Evolutionary conservation across 2,113 vertebrate species (phyloP).

Genomic region (Petrocephalus zakoni): DNA sequence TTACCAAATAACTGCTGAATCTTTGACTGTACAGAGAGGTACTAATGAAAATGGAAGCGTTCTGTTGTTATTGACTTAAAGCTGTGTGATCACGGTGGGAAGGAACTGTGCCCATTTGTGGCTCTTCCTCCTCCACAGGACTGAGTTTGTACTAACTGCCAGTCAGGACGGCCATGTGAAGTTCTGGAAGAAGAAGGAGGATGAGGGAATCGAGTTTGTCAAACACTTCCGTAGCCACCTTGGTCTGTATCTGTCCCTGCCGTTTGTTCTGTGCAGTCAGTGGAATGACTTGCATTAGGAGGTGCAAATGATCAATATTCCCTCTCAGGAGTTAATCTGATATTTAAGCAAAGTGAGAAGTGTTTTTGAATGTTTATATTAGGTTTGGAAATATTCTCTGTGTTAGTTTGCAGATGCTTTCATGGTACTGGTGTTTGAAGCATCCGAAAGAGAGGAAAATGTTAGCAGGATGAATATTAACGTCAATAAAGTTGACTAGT

Average conservation of each 20-base stretch:
- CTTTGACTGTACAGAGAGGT: not conserved
- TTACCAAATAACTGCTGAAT: not conserved
- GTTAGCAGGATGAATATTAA: not conserved
- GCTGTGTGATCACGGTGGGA: not conserved
- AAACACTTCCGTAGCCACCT: conserved; percentile 96
- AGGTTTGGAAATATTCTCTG: not conserved
- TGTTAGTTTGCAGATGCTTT: not conserved
- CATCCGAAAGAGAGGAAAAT: not conserved
- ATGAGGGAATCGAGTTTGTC: conserved; percentile 94
- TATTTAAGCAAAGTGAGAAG: not conserved
- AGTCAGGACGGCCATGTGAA: conserved; percentile 98
- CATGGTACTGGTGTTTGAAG: not conserved
- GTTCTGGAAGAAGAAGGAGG: conserved; percentile 95
- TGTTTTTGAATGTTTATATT: not conserved
- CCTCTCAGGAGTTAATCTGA: not conserved
- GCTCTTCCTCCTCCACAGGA: conserved; percentile 57
- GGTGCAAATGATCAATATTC: not conserved
- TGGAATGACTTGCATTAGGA: not conserved
- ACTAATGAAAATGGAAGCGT: not conserved
- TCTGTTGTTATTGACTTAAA: not conserved
- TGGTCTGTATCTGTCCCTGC: conserved; percentile 54
- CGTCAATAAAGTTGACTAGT: no score
- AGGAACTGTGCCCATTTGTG: not conserved
- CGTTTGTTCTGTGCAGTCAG: not conserved
- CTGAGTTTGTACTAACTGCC: conserved; percentile 92